phyloP scores from a whole-genome alignment of 2,113 vertebrate genomes.

The Heliornis fulica region DNA sequence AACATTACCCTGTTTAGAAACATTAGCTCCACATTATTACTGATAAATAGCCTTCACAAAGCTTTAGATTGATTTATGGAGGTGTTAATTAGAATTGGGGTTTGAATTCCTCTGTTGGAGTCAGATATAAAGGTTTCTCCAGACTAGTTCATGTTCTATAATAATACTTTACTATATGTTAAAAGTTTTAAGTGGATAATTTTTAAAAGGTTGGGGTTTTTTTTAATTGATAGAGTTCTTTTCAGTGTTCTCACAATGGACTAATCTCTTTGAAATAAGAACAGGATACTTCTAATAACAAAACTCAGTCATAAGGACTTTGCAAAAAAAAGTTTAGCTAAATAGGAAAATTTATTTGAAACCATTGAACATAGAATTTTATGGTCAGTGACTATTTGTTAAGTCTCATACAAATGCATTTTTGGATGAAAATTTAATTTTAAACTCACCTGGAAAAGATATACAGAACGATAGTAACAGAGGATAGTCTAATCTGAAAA shows the following conservation, averaged over 20 bases:
- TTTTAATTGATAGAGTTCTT: not conserved
- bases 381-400: not conserved
- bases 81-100: not conserved
- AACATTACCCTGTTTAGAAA: not conserved
- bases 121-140: not conserved
- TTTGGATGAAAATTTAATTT: not conserved
- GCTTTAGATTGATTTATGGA: not conserved
- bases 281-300: not conserved
- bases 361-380: not conserved
- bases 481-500: not conserved
- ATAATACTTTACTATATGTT: not conserved
- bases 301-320: not conserved
- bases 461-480: not conserved
- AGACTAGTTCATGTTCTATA: not conserved
- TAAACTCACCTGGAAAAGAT: not conserved
- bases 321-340: not conserved
- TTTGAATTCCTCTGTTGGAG: not conserved
- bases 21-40: not conserved
- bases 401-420: not conserved
- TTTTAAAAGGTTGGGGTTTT: fast-evolving
- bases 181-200: not conserved
- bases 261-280: not conserved
- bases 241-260: not conserved
- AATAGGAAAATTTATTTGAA: not conserved
- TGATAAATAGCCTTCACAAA: not conserved